Conservation (phyloP, 1,140 invertebrate genomes). For the Coptotermes formosanus region DNA sequence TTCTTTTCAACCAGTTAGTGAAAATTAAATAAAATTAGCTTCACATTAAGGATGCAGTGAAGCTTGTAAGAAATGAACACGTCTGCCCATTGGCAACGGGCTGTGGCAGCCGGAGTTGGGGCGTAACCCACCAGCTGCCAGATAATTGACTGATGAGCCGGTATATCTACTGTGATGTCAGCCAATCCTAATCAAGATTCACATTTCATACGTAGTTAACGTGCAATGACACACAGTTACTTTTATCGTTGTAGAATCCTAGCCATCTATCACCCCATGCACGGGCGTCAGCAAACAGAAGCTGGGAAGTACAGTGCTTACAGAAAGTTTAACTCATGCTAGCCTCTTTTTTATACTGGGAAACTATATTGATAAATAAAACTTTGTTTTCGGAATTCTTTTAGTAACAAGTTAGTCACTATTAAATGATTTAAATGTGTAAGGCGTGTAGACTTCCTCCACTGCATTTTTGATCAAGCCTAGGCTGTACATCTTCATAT, state of each 20-base stretch:
- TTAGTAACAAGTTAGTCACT: too few relatives aligned
- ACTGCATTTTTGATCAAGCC: too few relatives aligned
- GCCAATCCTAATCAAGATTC: not conserved
- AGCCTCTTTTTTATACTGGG: too few relatives aligned
- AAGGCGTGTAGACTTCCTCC: too few relatives aligned
- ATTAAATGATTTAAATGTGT: too few relatives aligned
- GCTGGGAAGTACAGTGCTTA: not conserved
- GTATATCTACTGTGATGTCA: not conserved
- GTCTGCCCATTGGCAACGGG: not conserved
- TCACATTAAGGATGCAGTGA: not conserved
- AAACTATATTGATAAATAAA: too few relatives aligned
- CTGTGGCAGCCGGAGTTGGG: not conserved
- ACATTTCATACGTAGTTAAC: not conserved
- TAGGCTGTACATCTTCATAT: too few relatives aligned
- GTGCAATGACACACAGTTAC: not conserved
- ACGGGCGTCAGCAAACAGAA: not conserved
- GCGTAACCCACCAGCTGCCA: not conserved
- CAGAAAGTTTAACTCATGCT: too few relatives aligned
- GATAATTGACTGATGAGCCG: not conserved
- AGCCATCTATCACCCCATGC: not conserved
- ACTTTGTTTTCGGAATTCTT: too few relatives aligned
- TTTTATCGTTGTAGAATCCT: not conserved
- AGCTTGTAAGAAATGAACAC: not conserved
- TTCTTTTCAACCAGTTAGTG: not conserved
- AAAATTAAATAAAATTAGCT: not conserved